A percentile compares a stretch with the other conserved stretches of the same genome.
These are phyloP conservation scores for Oscheius onirici DNA, from an alignment of 2,888 invertebrate genomes.

Conservation along the genomic window DNA sequence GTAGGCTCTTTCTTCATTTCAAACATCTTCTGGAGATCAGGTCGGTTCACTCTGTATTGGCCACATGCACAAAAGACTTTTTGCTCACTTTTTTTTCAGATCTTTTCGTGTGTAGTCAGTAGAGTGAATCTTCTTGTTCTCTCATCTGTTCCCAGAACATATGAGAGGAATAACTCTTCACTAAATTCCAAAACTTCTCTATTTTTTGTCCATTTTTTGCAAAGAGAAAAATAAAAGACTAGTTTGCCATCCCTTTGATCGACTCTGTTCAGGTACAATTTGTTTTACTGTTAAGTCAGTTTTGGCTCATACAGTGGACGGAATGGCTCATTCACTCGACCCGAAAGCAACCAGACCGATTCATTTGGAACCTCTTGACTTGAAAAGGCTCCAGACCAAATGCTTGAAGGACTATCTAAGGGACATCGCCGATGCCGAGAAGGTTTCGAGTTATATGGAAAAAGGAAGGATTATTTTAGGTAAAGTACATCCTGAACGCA, in stretches of 20 bases:
- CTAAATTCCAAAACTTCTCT: slow-evolving; percentile 3
- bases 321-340: slow-evolving; percentile 55
- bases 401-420: slow-evolving; percentile 68
- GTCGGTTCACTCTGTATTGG: slow-evolving; percentile 24
- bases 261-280: slow-evolving; percentile 49
- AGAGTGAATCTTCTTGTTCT: not conserved
- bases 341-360: slow-evolving; percentile 54
- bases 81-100: not conserved
- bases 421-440: slow-evolving; percentile 70
- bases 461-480: slow-evolving; percentile 33
- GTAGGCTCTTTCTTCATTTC: slow-evolving; percentile 29
- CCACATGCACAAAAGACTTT: not conserved
- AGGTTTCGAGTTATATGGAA: slow-evolving; percentile 34
- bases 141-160: not conserved
- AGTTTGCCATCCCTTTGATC: too few species aligned
- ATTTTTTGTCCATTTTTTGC: slow-evolving; percentile 1
- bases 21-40: slow-evolving; percentile 1
- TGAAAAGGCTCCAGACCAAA: slow-evolving; percentile 69
- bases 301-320: too few species aligned
- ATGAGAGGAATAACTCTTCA: not conserved
- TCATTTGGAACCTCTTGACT: slow-evolving; percentile 69
- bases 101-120: slow-evolving; percentile 13
- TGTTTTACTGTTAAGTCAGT: slow-evolving; percentile 60
- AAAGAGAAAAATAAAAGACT: not conserved
- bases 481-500: slow-evolving; percentile 66